phyloP scores from a whole-genome alignment of 1,140 invertebrate species.

The Nylanderia fulva region DNA sequence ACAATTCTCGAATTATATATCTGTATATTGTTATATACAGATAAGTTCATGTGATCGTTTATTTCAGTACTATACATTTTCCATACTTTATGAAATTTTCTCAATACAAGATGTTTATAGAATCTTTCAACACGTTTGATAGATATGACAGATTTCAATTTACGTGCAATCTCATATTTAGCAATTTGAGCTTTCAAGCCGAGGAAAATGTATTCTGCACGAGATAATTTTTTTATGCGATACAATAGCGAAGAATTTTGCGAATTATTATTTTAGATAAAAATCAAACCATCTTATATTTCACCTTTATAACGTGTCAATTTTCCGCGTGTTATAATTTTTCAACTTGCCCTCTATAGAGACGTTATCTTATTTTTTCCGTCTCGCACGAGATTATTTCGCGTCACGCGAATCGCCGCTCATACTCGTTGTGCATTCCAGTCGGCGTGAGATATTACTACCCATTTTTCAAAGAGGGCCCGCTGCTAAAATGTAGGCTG shows the following conservation, averaged over 20 bases:
- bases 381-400: constrained; percentile 37
- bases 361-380: neutral
- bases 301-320: neutral
- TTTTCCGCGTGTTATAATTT: constrained; percentile 9
- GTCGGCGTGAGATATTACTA: constrained; percentile 34
- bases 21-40: too few species aligned
- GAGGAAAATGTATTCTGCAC: neutral
- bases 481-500: constrained; percentile 41
- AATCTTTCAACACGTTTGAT: neutral
- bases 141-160: neutral
- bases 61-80: neutral
- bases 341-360: neutral
- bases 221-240: neutral
- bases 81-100: neutral
- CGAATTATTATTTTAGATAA: neutral
- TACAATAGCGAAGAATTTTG: neutral
- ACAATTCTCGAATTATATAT: neutral
- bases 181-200: neutral
- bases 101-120: neutral
- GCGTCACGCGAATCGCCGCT: constrained; percentile 51
- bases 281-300: neutral
- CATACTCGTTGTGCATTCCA: constrained; percentile 12
- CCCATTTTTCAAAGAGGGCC: constrained; percentile 41
- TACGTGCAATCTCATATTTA: neutral
- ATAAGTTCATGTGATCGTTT: too few species aligned